Base-by-base conservation (phyloP, 2,797 vertebrate species). In the Hyperoplus lanceolatus region DNA sequence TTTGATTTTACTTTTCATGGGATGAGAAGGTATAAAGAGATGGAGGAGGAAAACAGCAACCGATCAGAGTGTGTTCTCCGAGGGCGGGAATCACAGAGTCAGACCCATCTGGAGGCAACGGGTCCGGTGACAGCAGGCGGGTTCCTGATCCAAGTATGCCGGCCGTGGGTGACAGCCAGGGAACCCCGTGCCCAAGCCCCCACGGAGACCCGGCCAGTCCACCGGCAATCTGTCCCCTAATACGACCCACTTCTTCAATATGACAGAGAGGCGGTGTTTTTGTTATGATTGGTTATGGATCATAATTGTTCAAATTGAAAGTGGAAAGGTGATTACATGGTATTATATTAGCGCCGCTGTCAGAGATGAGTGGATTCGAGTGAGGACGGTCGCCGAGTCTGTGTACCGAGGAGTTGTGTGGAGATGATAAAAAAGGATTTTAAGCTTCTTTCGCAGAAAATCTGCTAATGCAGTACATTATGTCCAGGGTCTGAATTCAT, bases 61-160 rank as follows among this genome's bases (percentile, higher is more conserved):
- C 29, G 29, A 29, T 3, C 29, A 29, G 29, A 46, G 77, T 12
- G 61, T 82, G 63, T 58, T 87, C 64, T 72, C 66, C 10, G 73
- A 73, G 84, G 58, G 77, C 4, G 78, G 66, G 66, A 84, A 81
- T 83, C 62, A 36, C 69, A 82, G 73, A 85, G 79, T 53, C 83
- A 73, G 82, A 86, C 86, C 95, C 93, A 93, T 94, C 93, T 94
- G 92, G 90, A 93, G 92, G 89, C 93, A 94, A 93, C 94, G 92
- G 94, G 93, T 94, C 94, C 85, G 77, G 76, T 89, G 92, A 93
- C 92, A 94, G 93, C 89, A 88, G 91, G 92, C 82, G 29, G 79
- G 61, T 71, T 71, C 78, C 74, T 53, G 45, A 78, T 89, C 90
- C 90, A 89, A 92, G 82, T 81, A 41, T 87, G 84, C 65, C 79